A percentile compares a stretch with the other conserved stretches of the same genome.
Conservation (phyloP, 1,140 invertebrate species). For the Mycetomoellerius zeteki region DNA sequence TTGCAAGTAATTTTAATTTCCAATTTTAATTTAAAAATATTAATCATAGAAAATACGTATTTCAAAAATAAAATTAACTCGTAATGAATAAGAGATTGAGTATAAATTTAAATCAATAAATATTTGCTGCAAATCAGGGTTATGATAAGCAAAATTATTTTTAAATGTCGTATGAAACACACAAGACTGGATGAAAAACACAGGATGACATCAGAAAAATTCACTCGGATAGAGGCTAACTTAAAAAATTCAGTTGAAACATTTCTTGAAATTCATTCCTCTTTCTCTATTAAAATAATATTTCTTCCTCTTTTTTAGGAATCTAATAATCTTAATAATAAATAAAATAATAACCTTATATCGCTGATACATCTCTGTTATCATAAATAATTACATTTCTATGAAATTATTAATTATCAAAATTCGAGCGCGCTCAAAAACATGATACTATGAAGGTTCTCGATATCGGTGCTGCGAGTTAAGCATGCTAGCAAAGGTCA, state of each 20-base stretch:
- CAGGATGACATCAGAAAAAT: conserved; percentile 26
- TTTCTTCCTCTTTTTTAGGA: neutral
- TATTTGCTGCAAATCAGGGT: conserved; percentile 20
- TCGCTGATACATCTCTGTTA: neutral
- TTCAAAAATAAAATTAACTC: neutral
- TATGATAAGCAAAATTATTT: conserved; percentile 28
- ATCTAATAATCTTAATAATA: neutral
- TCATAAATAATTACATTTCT: neutral
- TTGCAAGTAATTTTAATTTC: neutral
- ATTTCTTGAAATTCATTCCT: conserved; percentile 1
- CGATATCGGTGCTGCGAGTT: conserved; percentile 26
- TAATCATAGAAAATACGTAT: neutral
- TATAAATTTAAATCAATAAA: conserved; percentile 12
- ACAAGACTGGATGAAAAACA: neutral
- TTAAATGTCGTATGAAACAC: neutral
- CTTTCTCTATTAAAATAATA: neutral
- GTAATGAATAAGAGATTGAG: neutral
- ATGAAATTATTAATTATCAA: conserved; percentile 30
- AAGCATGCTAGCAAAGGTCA: conserved; percentile 33
- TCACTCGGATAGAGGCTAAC: neutral
- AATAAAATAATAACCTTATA: conserved; percentile 14
- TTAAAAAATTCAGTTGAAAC: neutral
- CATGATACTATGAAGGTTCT: conserved; percentile 23
- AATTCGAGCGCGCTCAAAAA: neutral
- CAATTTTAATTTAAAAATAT: conserved; percentile 7